phyloP scores from a whole-genome alignment of 2,797 vertebrate species.

The Falco peregrinus region DNA sequence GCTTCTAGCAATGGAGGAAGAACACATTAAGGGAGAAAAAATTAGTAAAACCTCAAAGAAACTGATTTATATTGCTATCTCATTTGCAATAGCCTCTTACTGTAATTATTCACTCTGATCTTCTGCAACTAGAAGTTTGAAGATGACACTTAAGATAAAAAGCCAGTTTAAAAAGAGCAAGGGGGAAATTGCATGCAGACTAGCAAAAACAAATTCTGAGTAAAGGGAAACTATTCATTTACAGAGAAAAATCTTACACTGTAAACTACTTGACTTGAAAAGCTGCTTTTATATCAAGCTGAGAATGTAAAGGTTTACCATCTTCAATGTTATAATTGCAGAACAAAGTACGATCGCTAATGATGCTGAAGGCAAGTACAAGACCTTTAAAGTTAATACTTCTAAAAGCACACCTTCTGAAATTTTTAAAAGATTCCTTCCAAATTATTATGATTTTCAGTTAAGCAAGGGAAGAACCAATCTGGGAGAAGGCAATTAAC shows the following conservation, averaged over 20 bases:
- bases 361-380: not conserved
- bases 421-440: not conserved
- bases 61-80: not conserved
- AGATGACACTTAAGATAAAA: not conserved
- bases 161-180: not conserved
- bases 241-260: not conserved
- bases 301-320: not conserved
- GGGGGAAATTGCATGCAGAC: not conserved
- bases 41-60: not conserved
- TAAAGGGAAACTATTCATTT: not conserved
- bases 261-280: not conserved
- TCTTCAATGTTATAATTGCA: not conserved
- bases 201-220: not conserved
- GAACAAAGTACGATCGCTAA: not conserved
- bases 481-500: not conserved
- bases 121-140: not conserved
- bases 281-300: not conserved
- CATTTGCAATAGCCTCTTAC: not conserved
- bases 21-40: not conserved
- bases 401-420: not conserved
- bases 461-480: not conserved
- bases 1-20: not conserved
- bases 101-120: not conserved
- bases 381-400: not conserved
- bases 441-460: not conserved